Evolutionary conservation across 2,113 vertebrate species (phyloP), one percentile per base, ranked within the genome.

Genomic region (Axis porcinus): DNA sequence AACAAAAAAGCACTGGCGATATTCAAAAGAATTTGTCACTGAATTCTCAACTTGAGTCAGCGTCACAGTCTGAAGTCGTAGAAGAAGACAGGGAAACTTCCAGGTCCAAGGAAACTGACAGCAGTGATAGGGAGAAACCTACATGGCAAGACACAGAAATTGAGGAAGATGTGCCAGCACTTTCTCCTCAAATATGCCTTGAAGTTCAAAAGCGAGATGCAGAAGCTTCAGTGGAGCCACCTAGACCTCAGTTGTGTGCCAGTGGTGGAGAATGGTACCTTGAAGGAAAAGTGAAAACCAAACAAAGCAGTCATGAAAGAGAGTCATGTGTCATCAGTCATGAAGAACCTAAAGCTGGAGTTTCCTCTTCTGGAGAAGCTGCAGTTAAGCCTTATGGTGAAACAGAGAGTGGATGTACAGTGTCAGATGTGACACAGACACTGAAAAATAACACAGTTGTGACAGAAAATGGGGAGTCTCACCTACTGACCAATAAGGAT

Each of bases 101-200:
- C 28, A 0, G 54, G 28, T 97, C 76, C 95, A 60, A 15, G 98
- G 98, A 97, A 74, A 50, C 25, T 64, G 95, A 5, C 2, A 87
- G 43, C 90, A 93, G 30, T 13, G 89, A 95, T 96, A 28, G 74
- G 25, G 95, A 92, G 43, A 97, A 60, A 43, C 95, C 95, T 79
- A 30, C 0, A 0, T 67, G 91, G 90, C 97, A 94, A 81, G 97
- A 98, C 14, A 67, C 16, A n/a, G 62, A 67, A 67, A n/a, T 16
- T n/a, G 33, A 67, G 62, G 62, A 67, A 67, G 33, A n/a, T n/a
- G 19, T n/a, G 62, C 16, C 62, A 67, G 33, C 62, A 10, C 62
- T n/a, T n/a, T 67, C 33, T 67, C 62, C 62, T 67, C 62, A n/a
- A 5, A 67, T n/a, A 67, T 10, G 33, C 62, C 62, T 67, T 67